These are phyloP conservation scores for Latrodectus hesperus DNA, from an alignment of 2,888 invertebrate species.

Conservation along the genomic window DNA sequence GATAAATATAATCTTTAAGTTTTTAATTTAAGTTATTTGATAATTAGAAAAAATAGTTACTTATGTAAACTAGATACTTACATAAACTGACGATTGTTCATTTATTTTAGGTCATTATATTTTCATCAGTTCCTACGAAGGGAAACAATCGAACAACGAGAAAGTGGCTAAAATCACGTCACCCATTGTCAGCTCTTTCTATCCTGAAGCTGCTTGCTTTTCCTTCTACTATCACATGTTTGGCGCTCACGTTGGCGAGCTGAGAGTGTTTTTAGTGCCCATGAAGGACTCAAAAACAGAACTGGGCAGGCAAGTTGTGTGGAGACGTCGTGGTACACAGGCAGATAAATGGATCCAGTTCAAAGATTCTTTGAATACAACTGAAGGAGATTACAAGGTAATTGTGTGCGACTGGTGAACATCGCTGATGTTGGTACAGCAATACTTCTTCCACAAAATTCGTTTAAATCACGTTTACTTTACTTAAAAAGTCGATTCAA, in stretches of 20 bases:
- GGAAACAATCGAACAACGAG: constrained; percentile 29
- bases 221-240: constrained; percentile 85
- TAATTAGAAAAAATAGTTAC: no score
- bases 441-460: no score
- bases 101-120: constrained; percentile 53
- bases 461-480: no score
- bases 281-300: constrained; percentile 33
- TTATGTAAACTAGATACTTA: no score
- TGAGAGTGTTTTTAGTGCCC: constrained; percentile 39
- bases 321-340: constrained; percentile 58
- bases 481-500: no score
- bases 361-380: constrained; percentile 36
- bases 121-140: constrained; percentile 55
- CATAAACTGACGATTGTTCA: background rate
- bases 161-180: constrained; percentile 77
- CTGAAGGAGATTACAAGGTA: constrained; percentile 60
- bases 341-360: constrained; percentile 62
- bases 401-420: background rate
- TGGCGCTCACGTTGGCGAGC: constrained; percentile 79
- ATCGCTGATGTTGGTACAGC: no score
- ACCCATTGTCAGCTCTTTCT: constrained; percentile 79
- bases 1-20: background rate
- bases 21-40: no score
- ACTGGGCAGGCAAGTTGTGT: constrained; percentile 36
- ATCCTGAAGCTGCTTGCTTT: constrained; percentile 79